Evolutionary conservation across 2,888 invertebrate species (phyloP), one percentile per base, ranked within the genome.

Genomic region (Lissonota sp.): DNA sequence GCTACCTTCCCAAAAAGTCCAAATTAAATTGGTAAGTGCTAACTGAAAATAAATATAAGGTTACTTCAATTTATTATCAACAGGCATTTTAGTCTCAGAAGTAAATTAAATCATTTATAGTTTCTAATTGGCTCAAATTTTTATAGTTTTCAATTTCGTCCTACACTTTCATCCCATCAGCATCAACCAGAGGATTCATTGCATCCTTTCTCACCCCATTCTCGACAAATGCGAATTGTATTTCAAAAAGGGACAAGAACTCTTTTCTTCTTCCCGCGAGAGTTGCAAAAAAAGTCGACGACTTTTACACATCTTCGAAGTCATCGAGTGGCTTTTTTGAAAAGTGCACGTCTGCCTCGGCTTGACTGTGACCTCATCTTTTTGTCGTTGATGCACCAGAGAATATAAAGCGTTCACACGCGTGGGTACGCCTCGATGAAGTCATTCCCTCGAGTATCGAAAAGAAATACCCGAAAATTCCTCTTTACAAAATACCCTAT

Each of bases 401-500:
- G 70, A 46, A 70, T 64, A 70, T 64, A 64, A 49, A 57, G 42
- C 72, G 78, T 69, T n/a, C 42, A 70, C 26, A 26, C 81, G 78
- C 81, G 77, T 80, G 76, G 80, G 77, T 77, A 77, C 57, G 64
- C 46, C 55, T 64, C 64, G 73, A 74, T 78, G 53, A 66, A 81
- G 81, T 74, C 66, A 70, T 81, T 81, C 80, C 77, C 77, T 64
- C 10, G 72, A 64, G 77, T 66, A 71, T 66, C 26, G 64, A 58
- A 49, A 42, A 51, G 12, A 63, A 79, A 57, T 57, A 58, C 40
- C 14, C 16, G 39, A 49, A 53, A 16, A 53, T 40, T 60, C 12
- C 8, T 60, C 49, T 44, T 40, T 40, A 51, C 51, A 64, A 39
- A 37, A 10, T 37, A 12, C 8, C 8, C 8, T 39, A 5, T 39